These are phyloP conservation scores for Hippolais icterina DNA, from an alignment of 2,113 vertebrate species.

Conservation along the genomic window DNA sequence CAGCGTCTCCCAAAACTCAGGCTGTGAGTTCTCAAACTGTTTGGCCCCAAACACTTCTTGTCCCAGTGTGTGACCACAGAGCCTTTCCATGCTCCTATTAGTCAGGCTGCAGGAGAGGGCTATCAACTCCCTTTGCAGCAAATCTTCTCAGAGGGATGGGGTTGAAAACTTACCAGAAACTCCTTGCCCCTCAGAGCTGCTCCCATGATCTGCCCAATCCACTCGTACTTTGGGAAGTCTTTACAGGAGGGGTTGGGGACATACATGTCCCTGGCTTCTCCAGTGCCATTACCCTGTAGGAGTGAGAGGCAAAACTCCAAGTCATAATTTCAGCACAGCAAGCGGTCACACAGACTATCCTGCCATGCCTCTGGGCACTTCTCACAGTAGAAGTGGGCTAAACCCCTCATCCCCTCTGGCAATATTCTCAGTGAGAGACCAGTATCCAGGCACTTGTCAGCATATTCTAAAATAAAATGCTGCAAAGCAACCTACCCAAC, in stretches of 20 bases:
- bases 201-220: constrained; percentile 98
- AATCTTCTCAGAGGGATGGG: background rate
- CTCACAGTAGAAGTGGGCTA: background rate
- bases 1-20: background rate
- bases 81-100: background rate
- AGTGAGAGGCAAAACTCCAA: background rate
- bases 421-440: background rate
- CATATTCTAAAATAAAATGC: background rate
- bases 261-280: constrained; percentile 95
- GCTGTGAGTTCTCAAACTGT: background rate
- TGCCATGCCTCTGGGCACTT: background rate
- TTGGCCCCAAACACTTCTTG: background rate
- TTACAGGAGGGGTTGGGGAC: constrained; percentile 95
- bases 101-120: background rate
- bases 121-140: background rate
- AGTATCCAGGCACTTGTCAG: background rate
- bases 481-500: background rate
- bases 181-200: constrained; percentile 95
- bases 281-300: constrained; percentile 82
- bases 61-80: background rate
- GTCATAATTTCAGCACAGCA: background rate
- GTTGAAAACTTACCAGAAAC: constrained; percentile 84
- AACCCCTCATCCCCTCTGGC: background rate
- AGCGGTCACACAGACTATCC: background rate
- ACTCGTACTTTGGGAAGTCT: constrained; percentile 92